Base-by-base conservation (phyloP, 2,113 vertebrate species). In the Balaenoptera acutorostrata region DNA sequence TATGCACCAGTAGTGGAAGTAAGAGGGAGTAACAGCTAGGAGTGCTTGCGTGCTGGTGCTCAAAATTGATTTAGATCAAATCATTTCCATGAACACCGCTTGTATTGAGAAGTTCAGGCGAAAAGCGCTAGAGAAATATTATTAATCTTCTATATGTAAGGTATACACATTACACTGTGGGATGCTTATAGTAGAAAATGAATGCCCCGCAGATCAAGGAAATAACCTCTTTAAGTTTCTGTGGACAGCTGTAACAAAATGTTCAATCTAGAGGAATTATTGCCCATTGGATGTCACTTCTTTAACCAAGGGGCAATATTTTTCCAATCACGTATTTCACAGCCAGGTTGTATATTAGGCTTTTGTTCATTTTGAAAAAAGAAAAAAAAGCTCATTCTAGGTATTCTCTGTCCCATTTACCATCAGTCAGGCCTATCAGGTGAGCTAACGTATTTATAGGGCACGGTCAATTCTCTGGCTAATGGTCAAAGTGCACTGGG, bases 211-310 rank as follows among this genome's bases (percentile, higher is more conserved):
- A 97, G 98, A 98, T 96, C 95, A 95, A 97, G 96, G 80, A 98
- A 98, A 98, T 97, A 97, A 97, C 97, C 96, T 97, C 95, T 98
- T 96, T 97, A 97, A 95, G 96, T 95, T 98, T 97, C 96, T 74
- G 86, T 94, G 97, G 97, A 97, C 96, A 96, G 95, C 94, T 96
- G 96, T 97, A 98, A 97, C 96, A 97, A 97, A 97, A 97, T 93
- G 96, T 95, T 97, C 97, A 92, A 95, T 98, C 91, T 98, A 49
- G 84, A 97, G 96, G 78, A 98, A 97, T 98, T 97, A 98, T 98
- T 83, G 64, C 96, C 93, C 93, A 92, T 89, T 89, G 96, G 91
- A 95, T 96, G 96, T 98, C 96, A 97, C 93, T 96, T 97, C 88
- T 97, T 96, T 95, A 97, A 97, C 97, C 97, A 94, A 96, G 91